phyloP scores from a whole-genome alignment of 2,113 vertebrate genomes.

The Ctenodactylus gundi region DNA sequence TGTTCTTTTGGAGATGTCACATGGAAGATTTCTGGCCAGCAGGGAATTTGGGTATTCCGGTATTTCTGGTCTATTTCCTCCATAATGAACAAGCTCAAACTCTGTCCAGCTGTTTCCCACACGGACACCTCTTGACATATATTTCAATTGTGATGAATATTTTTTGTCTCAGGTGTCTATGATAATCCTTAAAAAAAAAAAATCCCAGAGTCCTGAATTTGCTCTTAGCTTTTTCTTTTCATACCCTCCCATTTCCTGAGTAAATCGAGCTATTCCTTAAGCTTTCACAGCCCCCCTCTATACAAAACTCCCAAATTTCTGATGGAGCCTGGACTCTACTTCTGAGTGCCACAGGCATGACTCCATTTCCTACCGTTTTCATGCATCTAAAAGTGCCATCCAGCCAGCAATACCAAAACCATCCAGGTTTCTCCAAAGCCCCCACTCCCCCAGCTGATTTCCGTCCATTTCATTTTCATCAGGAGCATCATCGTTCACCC shows the following conservation, averaged over 20 bases:
- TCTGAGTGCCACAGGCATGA: not conserved
- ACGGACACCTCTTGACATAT: rapidly evolving
- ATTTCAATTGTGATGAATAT: not conserved
- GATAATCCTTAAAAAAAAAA: not conserved
- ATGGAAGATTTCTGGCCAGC: not conserved
- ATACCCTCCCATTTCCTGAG: not conserved
- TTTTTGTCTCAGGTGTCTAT: not conserved
- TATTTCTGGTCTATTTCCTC: not conserved
- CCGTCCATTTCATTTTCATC: not conserved
- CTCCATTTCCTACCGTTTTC: not conserved
- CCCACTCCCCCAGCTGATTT: rapidly evolving
- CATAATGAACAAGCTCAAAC: not conserved
- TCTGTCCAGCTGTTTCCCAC: not conserved
- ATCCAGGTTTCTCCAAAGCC: not conserved
- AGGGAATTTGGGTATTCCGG: not conserved
- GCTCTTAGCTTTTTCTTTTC: not conserved
- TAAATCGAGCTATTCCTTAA: rapidly evolving
- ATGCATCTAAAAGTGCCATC: not conserved
- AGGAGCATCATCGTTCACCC: not conserved
- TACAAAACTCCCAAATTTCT: not conserved
- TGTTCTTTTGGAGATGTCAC: not conserved
- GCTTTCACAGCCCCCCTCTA: not conserved
- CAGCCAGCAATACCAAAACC: not conserved
- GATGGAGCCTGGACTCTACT: not conserved
- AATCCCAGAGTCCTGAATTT: not conserved